Conservation (phyloP, 2,888 invertebrate species). For the Microctonus aethiopoides region DNA sequence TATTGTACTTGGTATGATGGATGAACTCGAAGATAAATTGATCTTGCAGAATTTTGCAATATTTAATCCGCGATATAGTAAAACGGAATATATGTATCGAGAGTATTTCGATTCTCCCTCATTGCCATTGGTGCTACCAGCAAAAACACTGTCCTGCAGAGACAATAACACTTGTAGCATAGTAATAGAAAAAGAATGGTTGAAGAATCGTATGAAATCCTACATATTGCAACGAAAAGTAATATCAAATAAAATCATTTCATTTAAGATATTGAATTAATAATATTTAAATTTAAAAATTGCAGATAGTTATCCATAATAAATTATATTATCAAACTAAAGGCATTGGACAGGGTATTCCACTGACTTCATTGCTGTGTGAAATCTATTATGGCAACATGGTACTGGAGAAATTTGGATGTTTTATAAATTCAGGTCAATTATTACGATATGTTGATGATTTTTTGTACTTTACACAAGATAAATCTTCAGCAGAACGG, state of each 20-base stretch:
- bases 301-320: neutral
- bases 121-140: neutral
- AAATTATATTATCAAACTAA: neutral
- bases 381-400: constrained; percentile 14
- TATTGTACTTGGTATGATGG: neutral
- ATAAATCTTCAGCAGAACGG: neutral
- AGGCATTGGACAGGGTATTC: constrained; percentile 17
- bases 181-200: neutral
- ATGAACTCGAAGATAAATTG: neutral
- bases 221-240: neutral
- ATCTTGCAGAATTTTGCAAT: neutral
- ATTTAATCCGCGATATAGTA: neutral
- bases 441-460: constrained; percentile 20
- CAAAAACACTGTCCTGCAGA: neutral
- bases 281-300: neutral
- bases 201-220: neutral
- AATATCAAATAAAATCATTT: neutral
- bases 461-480: constrained; percentile 11
- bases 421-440: neutral
- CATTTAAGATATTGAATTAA: too few species aligned
- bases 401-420: neutral
- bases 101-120: neutral
- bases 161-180: neutral
- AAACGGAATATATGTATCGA: neutral
- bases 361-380: neutral